These are phyloP conservation scores for Teleogryllus oceanicus DNA, from an alignment of 2,888 invertebrate species.

Conservation along the genomic window DNA sequence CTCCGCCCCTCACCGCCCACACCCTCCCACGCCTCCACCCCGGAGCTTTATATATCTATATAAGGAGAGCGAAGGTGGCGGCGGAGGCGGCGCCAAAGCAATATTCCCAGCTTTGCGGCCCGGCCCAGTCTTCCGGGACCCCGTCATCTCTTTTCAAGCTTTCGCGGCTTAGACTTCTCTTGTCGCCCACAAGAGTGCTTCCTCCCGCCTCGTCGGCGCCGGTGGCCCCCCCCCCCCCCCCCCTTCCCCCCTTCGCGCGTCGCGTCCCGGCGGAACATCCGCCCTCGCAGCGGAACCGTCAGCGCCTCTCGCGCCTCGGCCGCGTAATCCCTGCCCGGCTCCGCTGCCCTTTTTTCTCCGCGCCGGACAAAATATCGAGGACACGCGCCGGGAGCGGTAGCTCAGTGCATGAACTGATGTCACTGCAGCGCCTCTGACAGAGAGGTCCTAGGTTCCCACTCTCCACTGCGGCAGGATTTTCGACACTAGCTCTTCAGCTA, in stretches of 20 bases:
- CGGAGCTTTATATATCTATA: too few relatives aligned
- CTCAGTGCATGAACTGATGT: too few relatives aligned
- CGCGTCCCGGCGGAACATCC: neutral
- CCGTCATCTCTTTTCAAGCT: neutral
- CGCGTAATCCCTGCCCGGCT: neutral
- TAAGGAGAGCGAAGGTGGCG: too few relatives aligned
- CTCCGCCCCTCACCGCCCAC: neutral
- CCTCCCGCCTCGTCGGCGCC: too few relatives aligned
- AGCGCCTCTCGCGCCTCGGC: too few relatives aligned
- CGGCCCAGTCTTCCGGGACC: neutral
- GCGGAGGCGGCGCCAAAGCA: neutral
- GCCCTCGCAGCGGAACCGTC: too few relatives aligned
- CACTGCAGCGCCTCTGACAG: too few relatives aligned
- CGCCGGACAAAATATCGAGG: too few relatives aligned
- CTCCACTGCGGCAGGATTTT: too few relatives aligned
- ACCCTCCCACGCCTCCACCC: neutral
- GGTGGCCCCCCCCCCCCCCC: neutral
- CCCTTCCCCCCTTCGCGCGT: neutral
- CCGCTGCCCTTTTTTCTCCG: neutral
- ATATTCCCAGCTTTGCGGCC: slow-evolving; percentile 1
- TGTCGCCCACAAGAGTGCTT: neutral
- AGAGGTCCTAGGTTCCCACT: too few relatives aligned
- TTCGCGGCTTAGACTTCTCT: slow-evolving; percentile 2
- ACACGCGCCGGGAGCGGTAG: too few relatives aligned
- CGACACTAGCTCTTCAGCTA: too few relatives aligned